Conservation (phyloP, 2,797 vertebrate genomes). For the Chelon auratus region DNA sequence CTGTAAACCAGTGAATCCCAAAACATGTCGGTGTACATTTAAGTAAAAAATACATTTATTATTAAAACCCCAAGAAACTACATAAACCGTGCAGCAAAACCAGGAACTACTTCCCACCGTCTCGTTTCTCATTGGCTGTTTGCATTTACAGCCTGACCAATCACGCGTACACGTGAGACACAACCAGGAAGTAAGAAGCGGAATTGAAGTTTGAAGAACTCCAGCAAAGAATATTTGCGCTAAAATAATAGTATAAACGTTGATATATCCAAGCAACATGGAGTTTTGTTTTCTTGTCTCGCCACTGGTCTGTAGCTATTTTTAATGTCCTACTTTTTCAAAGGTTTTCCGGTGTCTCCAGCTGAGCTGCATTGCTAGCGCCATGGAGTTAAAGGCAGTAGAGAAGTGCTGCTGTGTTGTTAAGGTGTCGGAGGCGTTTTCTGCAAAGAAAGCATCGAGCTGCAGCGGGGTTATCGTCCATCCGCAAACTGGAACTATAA, state of each 20-base stretch:
- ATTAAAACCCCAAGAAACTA: not conserved
- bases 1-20: too few relatives aligned
- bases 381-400: conserved; percentile 73
- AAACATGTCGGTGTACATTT: too few relatives aligned
- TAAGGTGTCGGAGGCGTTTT: conserved; percentile 61
- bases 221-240: not conserved
- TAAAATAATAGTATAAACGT: not conserved
- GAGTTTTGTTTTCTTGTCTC: not conserved
- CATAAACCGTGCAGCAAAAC: not conserved
- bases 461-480: conserved; percentile 90
- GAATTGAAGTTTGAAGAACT: fast-evolving
- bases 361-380: not conserved
- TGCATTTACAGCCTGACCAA: conserved; percentile 47
- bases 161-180: conserved; percentile 51
- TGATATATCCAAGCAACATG: fast-evolving
- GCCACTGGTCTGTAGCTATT: not conserved
- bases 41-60: not conserved
- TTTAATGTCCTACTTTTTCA: conserved; percentile 3
- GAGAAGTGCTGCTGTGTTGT: conserved; percentile 83
- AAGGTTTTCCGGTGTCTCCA: not conserved
- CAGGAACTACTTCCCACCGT: not conserved
- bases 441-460: conserved; percentile 75
- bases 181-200: conserved; percentile 65
- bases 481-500: conserved; percentile 77
- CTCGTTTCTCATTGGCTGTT: conserved; percentile 57